Percentiles rank a stretch among this genome's conserved stretches.
Evolutionary conservation across 2,113 vertebrate genomes (phyloP).

Genomic region (Hirundichthys speculiger): DNA sequence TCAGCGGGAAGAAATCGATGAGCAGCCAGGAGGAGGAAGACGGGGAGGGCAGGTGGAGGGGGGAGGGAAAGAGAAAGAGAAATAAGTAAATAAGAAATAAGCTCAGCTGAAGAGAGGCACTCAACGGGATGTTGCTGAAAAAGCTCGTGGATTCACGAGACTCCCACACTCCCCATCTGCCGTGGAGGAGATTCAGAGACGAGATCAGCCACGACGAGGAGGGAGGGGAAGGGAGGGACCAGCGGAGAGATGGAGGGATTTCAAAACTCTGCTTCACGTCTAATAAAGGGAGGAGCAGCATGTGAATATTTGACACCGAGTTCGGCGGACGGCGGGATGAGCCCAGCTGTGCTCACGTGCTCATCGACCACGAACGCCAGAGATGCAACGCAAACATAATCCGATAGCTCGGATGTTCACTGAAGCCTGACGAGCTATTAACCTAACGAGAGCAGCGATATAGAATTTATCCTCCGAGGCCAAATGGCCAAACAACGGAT

Average conservation of each 20-base stretch:
- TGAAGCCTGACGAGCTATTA: background rate
- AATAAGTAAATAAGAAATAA: constrained; percentile 15
- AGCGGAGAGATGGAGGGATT: too few species aligned
- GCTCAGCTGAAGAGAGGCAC: constrained; percentile 9
- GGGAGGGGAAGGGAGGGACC: too few species aligned
- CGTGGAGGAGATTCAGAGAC: too few species aligned
- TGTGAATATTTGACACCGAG: background rate
- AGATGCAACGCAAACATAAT: constrained; percentile 5
- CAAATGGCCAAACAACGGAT: background rate
- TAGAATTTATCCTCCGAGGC: background rate
- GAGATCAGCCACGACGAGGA: too few species aligned
- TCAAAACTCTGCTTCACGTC: background rate
- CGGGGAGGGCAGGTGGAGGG: constrained; percentile 10
- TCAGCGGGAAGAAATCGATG: constrained; percentile 41
- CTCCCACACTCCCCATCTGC: constrained; percentile 71
- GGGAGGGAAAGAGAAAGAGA: constrained; percentile 24
- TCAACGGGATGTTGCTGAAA: constrained; percentile 50
- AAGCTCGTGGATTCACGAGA: constrained; percentile 59
- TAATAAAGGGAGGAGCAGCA: background rate
- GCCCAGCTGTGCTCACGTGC: background rate
- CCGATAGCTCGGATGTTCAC: background rate
- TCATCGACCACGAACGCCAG: background rate
- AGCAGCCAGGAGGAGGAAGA: constrained; percentile 14
- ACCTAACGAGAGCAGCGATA: background rate
- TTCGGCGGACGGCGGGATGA: background rate